Base-by-base conservation (phyloP, 2,797 vertebrate genomes). In the Cichlasoma orientale region DNA sequence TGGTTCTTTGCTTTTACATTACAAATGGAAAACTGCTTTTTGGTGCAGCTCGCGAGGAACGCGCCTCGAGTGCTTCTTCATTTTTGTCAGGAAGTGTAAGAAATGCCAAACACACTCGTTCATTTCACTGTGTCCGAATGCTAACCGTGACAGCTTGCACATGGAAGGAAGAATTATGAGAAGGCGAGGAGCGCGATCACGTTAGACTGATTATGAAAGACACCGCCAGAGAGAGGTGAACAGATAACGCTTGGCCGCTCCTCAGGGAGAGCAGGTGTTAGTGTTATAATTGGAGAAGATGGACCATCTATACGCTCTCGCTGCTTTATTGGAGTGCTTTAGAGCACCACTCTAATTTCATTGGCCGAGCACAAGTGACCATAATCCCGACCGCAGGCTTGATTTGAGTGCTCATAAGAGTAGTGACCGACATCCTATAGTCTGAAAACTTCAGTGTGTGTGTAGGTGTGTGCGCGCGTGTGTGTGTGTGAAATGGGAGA, bases 401-500 rank as follows among this genome's bases (percentile, higher is more conserved):
- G 92, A 94, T 94, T 92, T 94, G 93, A 95, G 94, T 93, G 94
- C 93, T 94, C 82, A 87, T 92, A 92, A 90, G 90, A 94, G 90
- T 73, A 82, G 91, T 85, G 88, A 91, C 89, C 66, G 85, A 90
- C 93, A 93, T 87, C 88, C 87, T 92, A 87, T 86, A 91, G 88
- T 87, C 92, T 92, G 86, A 82, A 84, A 85, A 68, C 77, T 27
- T 72, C 86, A 74, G 56, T 47, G 25, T 70, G 38, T 53, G 76
- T 56, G 74, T 75, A 18, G 14, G 38, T 57, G 56, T 76, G 73
- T 79, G 73, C 72, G 47, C 74, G 56, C 72, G 8, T 56, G 69
- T 4, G 56, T 75, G 8, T 56, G 69, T 4, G 73, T 54, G 55
- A 58, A 47, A 87, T 85, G 56, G 74, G 63, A 85, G 77, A 38